Evolutionary conservation across 2,797 vertebrate genomes (phyloP).

Genomic region (Aeoliscus strigatus): DNA sequence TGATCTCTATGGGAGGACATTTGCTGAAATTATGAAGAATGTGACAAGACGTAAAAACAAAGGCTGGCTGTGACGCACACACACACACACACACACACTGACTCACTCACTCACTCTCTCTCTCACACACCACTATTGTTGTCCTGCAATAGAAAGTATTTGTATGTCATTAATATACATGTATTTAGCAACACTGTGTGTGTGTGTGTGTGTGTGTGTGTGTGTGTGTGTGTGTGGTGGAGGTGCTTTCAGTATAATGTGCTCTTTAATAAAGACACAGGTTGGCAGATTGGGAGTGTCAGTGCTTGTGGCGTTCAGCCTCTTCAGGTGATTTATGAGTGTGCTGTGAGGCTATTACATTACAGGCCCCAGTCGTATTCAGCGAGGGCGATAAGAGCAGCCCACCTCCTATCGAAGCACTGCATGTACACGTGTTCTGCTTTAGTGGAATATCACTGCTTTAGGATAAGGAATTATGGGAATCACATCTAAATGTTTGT

Average conservation of each 20-base stretch:
- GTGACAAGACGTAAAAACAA: constrained; percentile 36
- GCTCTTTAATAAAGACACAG: constrained; percentile 72
- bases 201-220: constrained; percentile 28
- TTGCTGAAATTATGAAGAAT: constrained; percentile 27
- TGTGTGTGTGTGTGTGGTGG: constrained; percentile 6
- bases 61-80: constrained; percentile 1
- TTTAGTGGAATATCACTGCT: constrained; percentile 46
- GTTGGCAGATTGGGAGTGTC: constrained; percentile 69
- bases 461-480: constrained; percentile 48
- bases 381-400: constrained; percentile 48
- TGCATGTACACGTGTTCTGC: constrained; percentile 44
- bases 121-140: constrained; percentile 20
- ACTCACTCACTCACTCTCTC: constrained; percentile 5
- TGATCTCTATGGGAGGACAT: constrained; percentile 27
- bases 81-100: constrained; percentile 8
- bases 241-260: constrained; percentile 37
- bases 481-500: constrained; percentile 41
- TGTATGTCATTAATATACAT: too few relatives aligned
- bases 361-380: constrained; percentile 49
- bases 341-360: constrained; percentile 60
- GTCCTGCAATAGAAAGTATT: constrained; percentile 21
- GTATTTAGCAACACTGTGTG: too few relatives aligned
- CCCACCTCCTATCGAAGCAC: constrained; percentile 35
- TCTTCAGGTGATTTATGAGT: constrained; percentile 74
- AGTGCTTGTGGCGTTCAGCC: constrained; percentile 52